Base-by-base conservation (phyloP, 1,140 invertebrate genomes). In the Manduca sexta region DNA sequence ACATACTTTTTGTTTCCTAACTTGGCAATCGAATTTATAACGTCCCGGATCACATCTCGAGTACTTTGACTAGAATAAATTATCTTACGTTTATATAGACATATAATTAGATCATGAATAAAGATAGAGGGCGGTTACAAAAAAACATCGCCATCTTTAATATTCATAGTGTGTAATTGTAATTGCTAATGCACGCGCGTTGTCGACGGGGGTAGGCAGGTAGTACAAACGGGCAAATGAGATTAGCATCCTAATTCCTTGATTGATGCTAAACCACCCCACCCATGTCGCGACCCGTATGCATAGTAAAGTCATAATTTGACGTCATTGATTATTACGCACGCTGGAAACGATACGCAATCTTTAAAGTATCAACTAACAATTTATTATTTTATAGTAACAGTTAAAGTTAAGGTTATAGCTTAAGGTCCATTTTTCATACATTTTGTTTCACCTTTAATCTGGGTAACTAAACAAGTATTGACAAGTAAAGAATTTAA, bases 201-300 rank as follows among this genome's bases (percentile, higher is more conserved):
- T 55, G 44, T 52, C 56, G 42, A 55, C 34, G 52, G 54, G 69
- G 62, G 56, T 49, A 39, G 60, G 52, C 59, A 55, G 4, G 56
- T 57, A 55, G 56, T 57, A 49, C 38, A 71, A 65, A 66, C 60
- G 65, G 68, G 71, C 68, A 74, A 73, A 78, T 74, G 64, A 72
- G 72, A 75, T 75, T 74, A 75, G 61, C 56, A 49, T 49, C 62
- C 70, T 72, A 78, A 78, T 75, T 74, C 72, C 66, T 72, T 75
- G 74, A 78, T 78, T 75, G 74, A 78, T 78, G 69, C 52, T 57
- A 66, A 49, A 62, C 58, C 65, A 65, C 69, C 70, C 72, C n/a
- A n/a, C n/a, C 50, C 60, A 57, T 61, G 52, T 40, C 52, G 53
- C 60, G 50, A n/a, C 16, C 56, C 49, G 58, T 70, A 64, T 69